Evolutionary conservation across 2,797 vertebrate species (phyloP).

Genomic region (Xerus rutilus): DNA sequence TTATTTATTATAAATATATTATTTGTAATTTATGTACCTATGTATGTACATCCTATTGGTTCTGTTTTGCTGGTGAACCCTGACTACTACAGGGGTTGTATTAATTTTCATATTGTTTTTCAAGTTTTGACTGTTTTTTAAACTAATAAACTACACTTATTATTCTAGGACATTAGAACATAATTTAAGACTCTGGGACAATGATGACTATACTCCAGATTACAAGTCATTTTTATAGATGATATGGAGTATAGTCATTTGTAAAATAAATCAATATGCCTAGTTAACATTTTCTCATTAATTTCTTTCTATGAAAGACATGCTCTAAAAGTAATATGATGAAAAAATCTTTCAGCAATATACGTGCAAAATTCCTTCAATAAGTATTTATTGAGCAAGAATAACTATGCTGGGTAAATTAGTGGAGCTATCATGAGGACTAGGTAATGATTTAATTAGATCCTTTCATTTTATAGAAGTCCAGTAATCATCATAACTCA

Average conservation of each 20-base stretch:
- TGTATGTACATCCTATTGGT: neutral
- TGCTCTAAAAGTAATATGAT: slow-evolving; percentile 14
- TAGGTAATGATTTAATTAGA: slow-evolving; percentile 23
- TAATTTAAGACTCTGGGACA: neutral
- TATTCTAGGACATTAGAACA: neutral
- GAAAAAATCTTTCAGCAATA: slow-evolving; percentile 29
- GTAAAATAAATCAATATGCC: slow-evolving; percentile 25
- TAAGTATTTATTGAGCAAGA: slow-evolving; percentile 12
- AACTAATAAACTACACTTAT: neutral
- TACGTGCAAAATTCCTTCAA: neutral
- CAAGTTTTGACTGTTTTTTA: neutral
- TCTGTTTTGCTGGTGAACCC: neutral
- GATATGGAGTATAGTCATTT: neutral
- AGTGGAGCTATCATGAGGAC: neutral
- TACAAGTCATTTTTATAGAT: neutral
- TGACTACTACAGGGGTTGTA: neutral
- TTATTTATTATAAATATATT: neutral
- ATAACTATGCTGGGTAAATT: neutral
- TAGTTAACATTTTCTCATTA: slow-evolving; percentile 36
- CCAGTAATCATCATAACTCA: neutral
- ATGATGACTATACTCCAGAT: neutral
- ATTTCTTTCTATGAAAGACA: slow-evolving; percentile 41
- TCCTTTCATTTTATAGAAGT: slow-evolving; percentile 12
- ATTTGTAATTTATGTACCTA: neutral
- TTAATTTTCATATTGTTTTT: slow-evolving; percentile 36